Conservation (phyloP, 2,113 vertebrate species). For the Sisor rabdophorus region DNA sequence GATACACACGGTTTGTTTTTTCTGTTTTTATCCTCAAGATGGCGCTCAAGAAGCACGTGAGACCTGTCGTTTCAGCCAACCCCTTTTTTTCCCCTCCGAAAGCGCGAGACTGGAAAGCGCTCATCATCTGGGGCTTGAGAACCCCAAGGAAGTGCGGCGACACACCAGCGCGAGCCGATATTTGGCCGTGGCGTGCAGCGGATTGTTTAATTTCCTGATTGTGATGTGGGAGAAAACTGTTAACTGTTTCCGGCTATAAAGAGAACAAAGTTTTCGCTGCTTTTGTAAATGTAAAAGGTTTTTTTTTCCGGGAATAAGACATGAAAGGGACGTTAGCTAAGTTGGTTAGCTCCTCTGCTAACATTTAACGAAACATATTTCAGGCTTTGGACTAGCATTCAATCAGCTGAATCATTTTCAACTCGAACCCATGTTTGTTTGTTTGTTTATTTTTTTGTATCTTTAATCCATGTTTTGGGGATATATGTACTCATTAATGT, state of each 20-base stretch:
- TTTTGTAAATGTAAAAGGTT: not conserved
- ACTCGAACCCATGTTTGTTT: not conserved
- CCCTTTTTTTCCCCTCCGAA: not conserved
- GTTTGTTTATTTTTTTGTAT: not conserved
- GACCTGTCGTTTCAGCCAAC: not conserved
- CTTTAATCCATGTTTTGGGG: not conserved
- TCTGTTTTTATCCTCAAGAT: not conserved
- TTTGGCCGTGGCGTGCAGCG: not conserved
- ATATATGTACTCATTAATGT: not conserved
- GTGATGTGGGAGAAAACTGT: not conserved
- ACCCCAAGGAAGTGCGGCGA: slow-evolving; percentile 20
- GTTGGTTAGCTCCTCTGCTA: slow-evolving; percentile 18
- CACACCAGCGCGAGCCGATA: not conserved
- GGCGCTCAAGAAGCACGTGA: not conserved
- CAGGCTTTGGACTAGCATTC: not conserved
- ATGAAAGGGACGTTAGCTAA: slow-evolving; percentile 14
- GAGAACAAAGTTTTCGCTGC: not conserved
- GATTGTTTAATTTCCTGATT: not conserved
- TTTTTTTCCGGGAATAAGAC: not conserved
- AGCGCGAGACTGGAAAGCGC: slow-evolving; percentile 32
- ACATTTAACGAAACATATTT: not conserved
- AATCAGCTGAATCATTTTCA: slow-evolving; percentile 6
- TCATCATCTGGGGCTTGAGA: slow-evolving; percentile 22
- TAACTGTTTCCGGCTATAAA: not conserved
- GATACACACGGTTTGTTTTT: not conserved